These are phyloP conservation scores for Solenodon paradoxus DNA, from an alignment of 2,113 vertebrate species.

Conservation along the genomic window DNA sequence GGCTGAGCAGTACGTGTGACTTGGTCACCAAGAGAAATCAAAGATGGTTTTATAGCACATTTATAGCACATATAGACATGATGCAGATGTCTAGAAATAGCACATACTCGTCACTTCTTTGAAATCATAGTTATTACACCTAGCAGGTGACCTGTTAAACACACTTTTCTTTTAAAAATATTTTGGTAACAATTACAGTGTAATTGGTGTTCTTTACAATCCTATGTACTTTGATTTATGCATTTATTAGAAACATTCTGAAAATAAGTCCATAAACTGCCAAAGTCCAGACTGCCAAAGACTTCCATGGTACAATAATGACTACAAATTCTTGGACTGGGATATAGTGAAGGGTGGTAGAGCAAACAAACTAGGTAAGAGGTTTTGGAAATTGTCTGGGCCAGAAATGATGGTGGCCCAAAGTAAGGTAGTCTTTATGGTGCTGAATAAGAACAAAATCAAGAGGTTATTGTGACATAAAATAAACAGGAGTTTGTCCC, in stretches of 20 bases:
- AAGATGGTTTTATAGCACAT: neutral
- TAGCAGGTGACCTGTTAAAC: too few relatives aligned
- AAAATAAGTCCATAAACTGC: conserved; percentile 9
- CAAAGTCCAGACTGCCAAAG: neutral
- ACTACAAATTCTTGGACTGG: neutral
- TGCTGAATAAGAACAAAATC: neutral
- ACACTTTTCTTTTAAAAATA: conserved; percentile 6
- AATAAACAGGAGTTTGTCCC: neutral
- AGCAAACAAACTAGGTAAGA: neutral
- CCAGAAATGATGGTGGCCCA: neutral
- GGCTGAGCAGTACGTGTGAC: neutral
- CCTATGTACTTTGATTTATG: neutral
- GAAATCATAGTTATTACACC: neutral
- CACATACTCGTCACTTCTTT: neutral
- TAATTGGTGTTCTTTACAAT: conserved; percentile 16
- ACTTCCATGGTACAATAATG: neutral
- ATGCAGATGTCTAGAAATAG: neutral
- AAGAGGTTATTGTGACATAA: neutral
- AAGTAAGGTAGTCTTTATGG: neutral
- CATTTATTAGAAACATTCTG: neutral
- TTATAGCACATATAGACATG: neutral
- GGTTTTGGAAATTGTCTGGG: neutral
- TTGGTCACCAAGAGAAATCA: neutral
- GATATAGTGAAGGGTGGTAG: neutral
- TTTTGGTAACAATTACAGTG: neutral